Conservation (phyloP, 2,113 vertebrate genomes). For the Pleuronectes platessa region DNA sequence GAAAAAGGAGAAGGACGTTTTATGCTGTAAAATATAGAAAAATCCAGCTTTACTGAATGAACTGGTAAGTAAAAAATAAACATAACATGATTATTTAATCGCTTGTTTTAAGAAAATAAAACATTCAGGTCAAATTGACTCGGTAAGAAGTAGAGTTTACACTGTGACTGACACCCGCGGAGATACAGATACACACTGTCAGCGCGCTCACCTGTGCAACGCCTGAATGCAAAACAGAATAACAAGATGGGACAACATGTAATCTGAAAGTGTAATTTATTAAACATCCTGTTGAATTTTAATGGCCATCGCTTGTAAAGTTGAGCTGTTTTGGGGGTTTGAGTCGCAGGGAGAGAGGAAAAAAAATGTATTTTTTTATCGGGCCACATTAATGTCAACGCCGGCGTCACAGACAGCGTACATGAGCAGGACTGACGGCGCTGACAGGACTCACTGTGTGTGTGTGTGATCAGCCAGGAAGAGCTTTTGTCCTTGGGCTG, state of each 20-base stretch:
- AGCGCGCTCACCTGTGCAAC: constrained; percentile 55
- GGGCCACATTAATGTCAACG: constrained; percentile 68
- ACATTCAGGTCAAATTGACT: constrained; percentile 22
- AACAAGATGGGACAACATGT: constrained; percentile 77
- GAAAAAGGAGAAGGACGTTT: background rate
- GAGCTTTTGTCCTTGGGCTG: constrained; percentile 84
- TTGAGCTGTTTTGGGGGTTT: constrained; percentile 66
- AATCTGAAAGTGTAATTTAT: constrained; percentile 80
- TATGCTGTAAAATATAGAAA: constrained; percentile 3
- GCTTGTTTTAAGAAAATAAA: constrained; percentile 9
- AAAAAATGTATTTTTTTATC: constrained; percentile 52
- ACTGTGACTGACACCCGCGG: constrained; percentile 65
- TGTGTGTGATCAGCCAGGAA: constrained; percentile 74
- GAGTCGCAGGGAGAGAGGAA: background rate
- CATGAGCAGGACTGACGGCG: constrained; percentile 66
- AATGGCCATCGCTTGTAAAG: constrained; percentile 66
- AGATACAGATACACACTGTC: constrained; percentile 60
- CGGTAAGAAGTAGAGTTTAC: constrained; percentile 29
- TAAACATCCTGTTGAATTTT: constrained; percentile 78
- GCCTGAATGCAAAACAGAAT: constrained; percentile 69
- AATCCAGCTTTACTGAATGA: background rate
- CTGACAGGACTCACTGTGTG: constrained; percentile 66
- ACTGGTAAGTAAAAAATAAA: background rate
- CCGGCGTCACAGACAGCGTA: constrained; percentile 60
- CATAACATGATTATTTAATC: background rate